Evolutionary conservation across 2,113 vertebrate species (phyloP).

Genomic region (Cariama cristata): DNA sequence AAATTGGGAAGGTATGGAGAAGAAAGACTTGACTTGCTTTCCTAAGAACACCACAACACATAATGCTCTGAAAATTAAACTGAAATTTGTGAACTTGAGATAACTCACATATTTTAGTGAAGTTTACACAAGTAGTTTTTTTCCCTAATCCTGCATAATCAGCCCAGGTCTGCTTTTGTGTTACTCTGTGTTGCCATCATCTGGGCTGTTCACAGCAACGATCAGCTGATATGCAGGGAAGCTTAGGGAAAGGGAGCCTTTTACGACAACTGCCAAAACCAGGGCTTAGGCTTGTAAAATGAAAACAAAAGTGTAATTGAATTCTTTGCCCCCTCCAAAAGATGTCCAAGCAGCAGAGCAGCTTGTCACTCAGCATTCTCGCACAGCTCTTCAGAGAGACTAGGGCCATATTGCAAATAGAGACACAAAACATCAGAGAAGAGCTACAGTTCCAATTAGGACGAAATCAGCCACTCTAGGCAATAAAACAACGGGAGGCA

Average conservation of each 20-base stretch:
- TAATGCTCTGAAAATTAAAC: constrained; percentile 25
- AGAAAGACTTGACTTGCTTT: not conserved
- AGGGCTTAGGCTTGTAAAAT: not conserved
- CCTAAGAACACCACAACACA: not conserved
- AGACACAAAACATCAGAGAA: constrained; percentile 82
- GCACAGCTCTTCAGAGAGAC: constrained; percentile 6
- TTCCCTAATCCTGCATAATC: not conserved
- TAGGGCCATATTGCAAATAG: constrained; percentile 76
- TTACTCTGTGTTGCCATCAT: constrained; percentile 25
- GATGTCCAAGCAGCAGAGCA: not conserved
- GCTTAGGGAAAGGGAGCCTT: not conserved
- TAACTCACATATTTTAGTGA: not conserved
- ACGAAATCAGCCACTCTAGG: constrained; percentile 80
- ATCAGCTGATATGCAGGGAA: not conserved
- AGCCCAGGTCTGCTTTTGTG: not conserved
- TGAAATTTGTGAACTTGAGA: constrained; percentile 1
- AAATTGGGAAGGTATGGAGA: not conserved
- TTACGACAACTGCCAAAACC: not conserved
- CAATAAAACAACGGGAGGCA: constrained; percentile 83
- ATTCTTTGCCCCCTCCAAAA: constrained; percentile 20
- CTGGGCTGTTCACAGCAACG: constrained; percentile 4
- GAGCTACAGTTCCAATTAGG: constrained; percentile 86
- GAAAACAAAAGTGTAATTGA: constrained; percentile 26
- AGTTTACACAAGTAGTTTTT: not conserved
- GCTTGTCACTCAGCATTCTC: constrained; percentile 2